Evolutionary conservation across 2,888 invertebrate species (phyloP), one percentile per base, ranked within the genome.

Genomic region (Tuta absoluta): DNA sequence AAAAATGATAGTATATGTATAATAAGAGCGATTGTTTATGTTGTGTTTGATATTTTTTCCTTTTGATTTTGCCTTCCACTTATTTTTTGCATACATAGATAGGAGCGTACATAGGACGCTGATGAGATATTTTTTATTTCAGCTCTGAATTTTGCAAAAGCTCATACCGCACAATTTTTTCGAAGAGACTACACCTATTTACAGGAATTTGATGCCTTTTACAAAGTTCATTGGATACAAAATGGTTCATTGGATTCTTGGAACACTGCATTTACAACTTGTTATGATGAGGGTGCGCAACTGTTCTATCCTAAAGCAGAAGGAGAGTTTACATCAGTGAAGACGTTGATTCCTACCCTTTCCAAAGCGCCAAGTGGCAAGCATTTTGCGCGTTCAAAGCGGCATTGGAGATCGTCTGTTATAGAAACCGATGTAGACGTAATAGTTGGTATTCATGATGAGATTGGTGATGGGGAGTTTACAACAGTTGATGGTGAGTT

Each of bases 401-500:
- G n/a, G n/a, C n/a, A n/a, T n/a, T n/a, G n/a, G n/a, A n/a, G n/a
- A n/a, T n/a, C n/a, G n/a, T n/a, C n/a, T n/a, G n/a, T n/a, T n/a
- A n/a, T n/a, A n/a, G n/a, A n/a, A n/a, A n/a, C n/a, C n/a, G n/a
- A n/a, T n/a, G n/a, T n/a, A n/a, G n/a, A 77, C 0, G 73, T 81
- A 28, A 78, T 75, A 48, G 73, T 82, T 5, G 84, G 82, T 1
- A 69, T 79, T 4, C 79, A 78, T 21, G 76, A 82, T 61, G 74
- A 78, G 59, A 80, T 75, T 63, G 67, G 72, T 2, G 19, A 45
- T 19, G 80, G 80, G 23, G 76, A 82, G 59, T 82, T 78, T 56
- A 69, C 82, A 2, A 81, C 82, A 14, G 69, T 80, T 60, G 78
- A 83, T 63, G 84, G 84, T 84, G 73, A 71, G 72, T 63, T 5